Evolutionary conservation across 2,113 vertebrate species (phyloP).

Genomic region (Hyperopisus bebe): DNA sequence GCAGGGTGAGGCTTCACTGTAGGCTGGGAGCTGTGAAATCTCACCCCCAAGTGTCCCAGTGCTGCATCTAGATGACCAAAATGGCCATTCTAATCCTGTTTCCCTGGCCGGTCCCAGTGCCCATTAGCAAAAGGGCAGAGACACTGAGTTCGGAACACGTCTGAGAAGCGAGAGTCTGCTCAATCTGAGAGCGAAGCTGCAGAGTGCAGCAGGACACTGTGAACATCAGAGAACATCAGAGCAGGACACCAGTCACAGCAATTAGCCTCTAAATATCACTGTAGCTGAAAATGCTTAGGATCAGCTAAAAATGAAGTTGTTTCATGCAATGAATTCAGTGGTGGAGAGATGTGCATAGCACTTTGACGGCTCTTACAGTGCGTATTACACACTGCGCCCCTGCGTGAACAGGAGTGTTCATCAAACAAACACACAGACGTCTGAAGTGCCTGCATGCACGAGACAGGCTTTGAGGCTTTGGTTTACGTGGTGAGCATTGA

Average conservation of each 20-base stretch:
- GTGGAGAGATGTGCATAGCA: background rate
- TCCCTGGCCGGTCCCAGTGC: background rate
- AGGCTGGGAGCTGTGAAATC: background rate
- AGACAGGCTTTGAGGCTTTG: background rate
- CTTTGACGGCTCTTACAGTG: background rate
- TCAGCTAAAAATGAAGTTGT: background rate
- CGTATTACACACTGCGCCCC: background rate
- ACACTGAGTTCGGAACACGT: background rate
- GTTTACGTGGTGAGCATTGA: background rate
- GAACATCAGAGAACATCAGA: background rate
- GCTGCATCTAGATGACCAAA: background rate
- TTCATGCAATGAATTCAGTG: background rate
- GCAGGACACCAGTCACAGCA: background rate
- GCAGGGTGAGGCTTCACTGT: background rate
- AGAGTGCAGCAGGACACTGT: background rate
- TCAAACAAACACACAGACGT: background rate
- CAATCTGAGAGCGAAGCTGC: background rate
- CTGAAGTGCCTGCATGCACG: background rate
- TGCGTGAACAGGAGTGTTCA: background rate
- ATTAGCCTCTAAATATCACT: background rate
- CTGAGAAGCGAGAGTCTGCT: background rate
- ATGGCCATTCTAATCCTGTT: background rate
- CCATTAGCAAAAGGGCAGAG: background rate
- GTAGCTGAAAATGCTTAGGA: background rate
- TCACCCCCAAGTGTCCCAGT: background rate